Evolutionary conservation across 2,797 vertebrate genomes (phyloP), one percentile per base, ranked within the genome.

Genomic region (Chromobotia macracanthus): DNA sequence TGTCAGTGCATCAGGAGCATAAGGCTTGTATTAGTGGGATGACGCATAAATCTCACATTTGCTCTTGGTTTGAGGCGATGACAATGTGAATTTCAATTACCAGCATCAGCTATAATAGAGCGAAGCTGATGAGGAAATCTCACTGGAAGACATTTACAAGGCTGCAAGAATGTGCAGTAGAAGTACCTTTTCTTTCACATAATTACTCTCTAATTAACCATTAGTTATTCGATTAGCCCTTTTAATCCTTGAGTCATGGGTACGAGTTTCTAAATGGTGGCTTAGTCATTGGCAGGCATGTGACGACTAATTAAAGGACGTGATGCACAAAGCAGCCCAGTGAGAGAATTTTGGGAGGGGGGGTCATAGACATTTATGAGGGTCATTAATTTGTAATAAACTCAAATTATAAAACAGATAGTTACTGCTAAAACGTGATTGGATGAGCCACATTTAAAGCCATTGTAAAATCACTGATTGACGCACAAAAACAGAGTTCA

Each of bases 131-230:
- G 69, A 53, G 70, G 64, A 77, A 81, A 82, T 67, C 75, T 82
- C 72, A 46, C 65, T 60, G 88, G 84, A 89, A 87, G 87, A 83
- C 84, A 83, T 79, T 86, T 77, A 68, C 83, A 81, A 80, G 87
- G 86, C 80, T 79, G 80, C 86, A 61, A 66, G 69, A 72, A 72
- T 89, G 87, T 76, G 85, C 72, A 76, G 71, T 82, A 87, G 85
- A 85, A 80, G 81, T 87, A 85, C 84, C 83, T 81, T 87, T 90
- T 86, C 88, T 87, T 87, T 85, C 84, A 87, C 84, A 82, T 90
- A 92, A 94, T 92, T 92, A 88, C 90, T 92, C 91, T 89, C 90
- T 88, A 92, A 91, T 92, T 91, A 91, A 84, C 89, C 90, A 90
- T 93, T 90, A 87, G 88, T 91, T 90, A 93, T 91, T 91, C 84